Evolutionary conservation across 2,888 invertebrate species (phyloP).

Genomic region (Ypsolopha sequella): DNA sequence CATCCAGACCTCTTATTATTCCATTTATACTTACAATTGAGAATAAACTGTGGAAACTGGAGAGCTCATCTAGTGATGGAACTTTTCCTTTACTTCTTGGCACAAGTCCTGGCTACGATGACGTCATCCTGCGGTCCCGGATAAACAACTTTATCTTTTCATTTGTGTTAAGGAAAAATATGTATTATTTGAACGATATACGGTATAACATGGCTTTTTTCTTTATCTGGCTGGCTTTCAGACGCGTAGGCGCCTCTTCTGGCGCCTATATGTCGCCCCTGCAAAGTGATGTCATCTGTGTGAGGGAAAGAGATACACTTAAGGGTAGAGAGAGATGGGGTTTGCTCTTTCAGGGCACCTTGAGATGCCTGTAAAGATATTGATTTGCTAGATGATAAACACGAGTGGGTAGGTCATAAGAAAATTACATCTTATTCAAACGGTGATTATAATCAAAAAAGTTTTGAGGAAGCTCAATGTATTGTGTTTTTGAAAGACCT

Average conservation of each 20-base stretch:
- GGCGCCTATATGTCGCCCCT: constrained; percentile 13
- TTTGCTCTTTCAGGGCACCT: no score
- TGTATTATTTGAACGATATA: constrained; percentile 9
- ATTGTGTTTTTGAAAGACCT: no score
- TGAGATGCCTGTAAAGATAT: no score
- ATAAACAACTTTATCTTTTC: neutral
- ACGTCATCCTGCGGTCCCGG: constrained; percentile 31
- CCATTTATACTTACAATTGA: neutral
- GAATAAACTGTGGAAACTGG: constrained; percentile 5
- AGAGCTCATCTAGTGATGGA: constrained; percentile 24
- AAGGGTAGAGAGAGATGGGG: neutral
- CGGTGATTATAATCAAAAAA: neutral
- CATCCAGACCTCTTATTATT: neutral
- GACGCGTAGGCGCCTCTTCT: constrained; percentile 29
- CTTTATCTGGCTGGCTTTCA: constrained; percentile 11
- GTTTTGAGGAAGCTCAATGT: neutral
- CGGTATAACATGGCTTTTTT: neutral
- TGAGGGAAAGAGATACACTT: constrained; percentile 13
- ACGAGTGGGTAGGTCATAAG: no score
- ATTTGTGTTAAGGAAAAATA: constrained; percentile 9
- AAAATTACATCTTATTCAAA: neutral
- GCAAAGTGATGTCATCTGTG: constrained; percentile 8
- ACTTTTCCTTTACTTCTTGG: constrained; percentile 22
- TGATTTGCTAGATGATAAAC: no score
- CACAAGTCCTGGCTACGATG: constrained; percentile 25